Conservation (phyloP, 2,113 vertebrate species). For the Piprites chloris region DNA sequence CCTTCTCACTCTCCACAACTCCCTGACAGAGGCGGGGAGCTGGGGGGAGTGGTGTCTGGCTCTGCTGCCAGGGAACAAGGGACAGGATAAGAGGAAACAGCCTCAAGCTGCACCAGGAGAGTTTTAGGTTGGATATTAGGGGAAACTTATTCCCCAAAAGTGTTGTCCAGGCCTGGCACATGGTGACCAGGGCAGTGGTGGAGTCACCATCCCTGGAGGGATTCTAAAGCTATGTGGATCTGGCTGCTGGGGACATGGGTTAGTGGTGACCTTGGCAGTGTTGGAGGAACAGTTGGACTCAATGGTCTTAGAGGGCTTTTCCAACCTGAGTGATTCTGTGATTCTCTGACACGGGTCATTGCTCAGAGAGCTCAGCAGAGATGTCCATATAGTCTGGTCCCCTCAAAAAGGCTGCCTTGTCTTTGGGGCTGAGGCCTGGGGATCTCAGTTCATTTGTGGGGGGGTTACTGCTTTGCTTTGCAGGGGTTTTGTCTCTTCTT, state of each 20-base stretch:
- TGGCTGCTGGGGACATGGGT: not conserved
- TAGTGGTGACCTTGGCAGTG: not conserved
- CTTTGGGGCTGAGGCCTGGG: not conserved
- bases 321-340: not conserved
- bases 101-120: not conserved
- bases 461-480: not conserved
- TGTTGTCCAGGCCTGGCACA: not conserved
- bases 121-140: not conserved
- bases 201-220: not conserved
- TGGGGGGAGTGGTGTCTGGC: fast-evolving
- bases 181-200: not conserved
- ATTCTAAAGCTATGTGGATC: fast-evolving
- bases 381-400: not conserved
- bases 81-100: fast-evolving
- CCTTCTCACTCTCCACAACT: fast-evolving
- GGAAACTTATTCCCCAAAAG: not conserved
- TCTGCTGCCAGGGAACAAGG: not conserved
- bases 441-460: not conserved
- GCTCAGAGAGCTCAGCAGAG: not conserved
- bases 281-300: not conserved
- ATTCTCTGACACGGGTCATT: not conserved
- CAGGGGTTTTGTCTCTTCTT: not conserved
- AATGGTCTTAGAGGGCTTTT: not conserved
- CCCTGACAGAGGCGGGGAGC: fast-evolving
- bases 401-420: not conserved